These are phyloP conservation scores for Mesitornis unicolor DNA, from an alignment of 2,113 vertebrate genomes.

Conservation along the genomic window DNA sequence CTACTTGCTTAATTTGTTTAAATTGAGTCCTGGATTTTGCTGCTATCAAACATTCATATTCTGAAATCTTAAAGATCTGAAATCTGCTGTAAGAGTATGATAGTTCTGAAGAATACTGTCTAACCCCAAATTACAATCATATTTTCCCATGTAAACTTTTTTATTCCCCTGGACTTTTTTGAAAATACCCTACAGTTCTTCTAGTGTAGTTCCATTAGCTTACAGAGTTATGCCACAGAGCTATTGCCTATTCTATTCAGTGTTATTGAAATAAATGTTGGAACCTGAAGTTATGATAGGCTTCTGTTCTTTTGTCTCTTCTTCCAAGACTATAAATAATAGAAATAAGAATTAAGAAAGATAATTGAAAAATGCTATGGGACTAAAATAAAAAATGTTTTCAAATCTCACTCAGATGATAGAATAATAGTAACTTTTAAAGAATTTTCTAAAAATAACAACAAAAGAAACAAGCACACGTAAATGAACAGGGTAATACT, in stretches of 20 bases:
- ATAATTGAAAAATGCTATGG: background rate
- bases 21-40: background rate
- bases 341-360: background rate
- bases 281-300: background rate
- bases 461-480: background rate
- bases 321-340: background rate
- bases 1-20: background rate
- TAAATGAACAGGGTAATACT: background rate
- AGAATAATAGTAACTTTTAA: background rate
- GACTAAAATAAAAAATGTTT: background rate
- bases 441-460: constrained; percentile 7
- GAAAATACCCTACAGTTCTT: background rate
- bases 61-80: background rate
- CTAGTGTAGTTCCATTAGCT: background rate
- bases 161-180: background rate
- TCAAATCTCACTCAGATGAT: background rate
- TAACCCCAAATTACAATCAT: background rate
- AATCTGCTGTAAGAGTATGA: background rate
- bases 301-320: background rate
- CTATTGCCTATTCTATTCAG: background rate
- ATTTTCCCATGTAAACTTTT: background rate
- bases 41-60: background rate
- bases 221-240: background rate
- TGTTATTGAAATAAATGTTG: background rate
- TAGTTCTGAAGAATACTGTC: background rate